Conservation (phyloP, 2,797 vertebrate genomes). For the Myripristis murdjan region DNA sequence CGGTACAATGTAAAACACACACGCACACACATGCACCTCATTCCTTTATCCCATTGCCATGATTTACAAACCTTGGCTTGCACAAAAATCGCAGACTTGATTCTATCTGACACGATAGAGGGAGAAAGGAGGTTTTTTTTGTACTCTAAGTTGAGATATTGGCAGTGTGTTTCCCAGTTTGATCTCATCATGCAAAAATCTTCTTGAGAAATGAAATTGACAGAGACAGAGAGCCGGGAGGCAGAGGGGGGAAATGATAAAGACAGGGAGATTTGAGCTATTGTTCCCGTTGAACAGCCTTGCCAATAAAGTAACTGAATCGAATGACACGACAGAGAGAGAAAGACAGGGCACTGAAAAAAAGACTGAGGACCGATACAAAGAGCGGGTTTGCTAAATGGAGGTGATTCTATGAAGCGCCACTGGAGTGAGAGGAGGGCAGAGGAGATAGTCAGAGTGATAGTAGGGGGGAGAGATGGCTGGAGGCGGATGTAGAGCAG, state of each 20-base stretch:
- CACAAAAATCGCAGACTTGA: no score
- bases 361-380: not conserved
- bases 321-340: not conserved
- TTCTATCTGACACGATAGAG: no score
- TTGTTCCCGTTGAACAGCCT: not conserved
- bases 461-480: not conserved
- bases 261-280: not conserved
- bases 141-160: no score
- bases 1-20: not conserved
- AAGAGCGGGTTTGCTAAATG: not conserved
- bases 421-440: not conserved
- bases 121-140: no score
- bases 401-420: not conserved
- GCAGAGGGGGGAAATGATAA: no score
- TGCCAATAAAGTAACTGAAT: not conserved
- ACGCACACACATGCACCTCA: conserved; percentile 19
- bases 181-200: not conserved
- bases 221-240: not conserved
- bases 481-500: not conserved
- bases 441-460: conserved; percentile 3
- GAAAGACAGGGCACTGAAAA: not conserved
- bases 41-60: not conserved
- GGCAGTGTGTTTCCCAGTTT: not conserved
- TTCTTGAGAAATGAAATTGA: not conserved
- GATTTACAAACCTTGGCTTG: no score